phyloP scores from a whole-genome alignment of 2,113 vertebrate species.

The Chaetorhynchus papuensis region DNA sequence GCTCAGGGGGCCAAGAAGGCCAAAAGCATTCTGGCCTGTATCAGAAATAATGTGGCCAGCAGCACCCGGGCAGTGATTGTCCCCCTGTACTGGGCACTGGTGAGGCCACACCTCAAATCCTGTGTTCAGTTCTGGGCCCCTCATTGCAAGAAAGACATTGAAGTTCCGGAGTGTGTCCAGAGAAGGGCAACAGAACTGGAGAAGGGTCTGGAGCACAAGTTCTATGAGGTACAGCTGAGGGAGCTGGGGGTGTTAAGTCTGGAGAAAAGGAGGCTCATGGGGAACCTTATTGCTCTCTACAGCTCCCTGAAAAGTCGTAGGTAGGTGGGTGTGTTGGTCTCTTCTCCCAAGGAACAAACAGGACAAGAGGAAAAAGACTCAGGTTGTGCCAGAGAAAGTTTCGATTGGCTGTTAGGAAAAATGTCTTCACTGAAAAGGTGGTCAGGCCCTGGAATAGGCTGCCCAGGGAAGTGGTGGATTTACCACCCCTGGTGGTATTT shows the following conservation, averaged over 20 bases:
- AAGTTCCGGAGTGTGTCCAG: fast-evolving
- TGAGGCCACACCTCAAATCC: not conserved
- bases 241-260: no score
- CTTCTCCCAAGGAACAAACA: not conserved
- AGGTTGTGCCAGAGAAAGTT: not conserved
- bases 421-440: not conserved
- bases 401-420: not conserved
- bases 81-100: fast-evolving
- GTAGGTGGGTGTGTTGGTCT: not conserved
- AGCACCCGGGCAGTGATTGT: not conserved
- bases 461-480: not conserved
- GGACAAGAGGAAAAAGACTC: not conserved
- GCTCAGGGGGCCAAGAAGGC: not conserved
- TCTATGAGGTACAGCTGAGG: not conserved
- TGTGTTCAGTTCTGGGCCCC: fast-evolving
- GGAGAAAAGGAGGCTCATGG: not conserved
- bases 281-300: fast-evolving
- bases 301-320: not conserved
- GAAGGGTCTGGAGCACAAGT: not conserved
- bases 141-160: not conserved
- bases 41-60: not conserved
- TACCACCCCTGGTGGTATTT: not conserved
- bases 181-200: not conserved
- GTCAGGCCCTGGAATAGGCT: not conserved
- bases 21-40: not conserved